Evolutionary conservation across 2,797 vertebrate species (phyloP), one percentile per base, ranked within the genome.

Genomic region (Otolemur crassicaudatus): DNA sequence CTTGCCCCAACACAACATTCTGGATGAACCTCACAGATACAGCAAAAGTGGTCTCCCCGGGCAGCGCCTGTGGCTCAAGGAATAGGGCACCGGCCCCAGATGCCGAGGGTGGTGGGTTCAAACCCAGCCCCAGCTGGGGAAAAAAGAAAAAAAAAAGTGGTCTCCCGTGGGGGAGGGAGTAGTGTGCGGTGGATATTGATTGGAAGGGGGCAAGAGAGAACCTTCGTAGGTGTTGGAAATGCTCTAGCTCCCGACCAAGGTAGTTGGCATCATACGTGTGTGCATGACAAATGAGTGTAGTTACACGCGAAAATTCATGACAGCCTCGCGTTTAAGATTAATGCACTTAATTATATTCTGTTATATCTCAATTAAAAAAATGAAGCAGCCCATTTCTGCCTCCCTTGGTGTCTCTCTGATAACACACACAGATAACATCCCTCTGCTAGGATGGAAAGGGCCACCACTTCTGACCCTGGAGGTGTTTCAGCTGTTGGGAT

Each of bases 401-500:
- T 27, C 29, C n/a, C 87, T 73, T 29, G 17, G 25, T 25, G 43
- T 72, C 67, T 61, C 63, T 81, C 53, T 22, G 58, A 60, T 77
- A 31, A 53, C 16, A n/a, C 1, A 19, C 69, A 70, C 82, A 90
- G 91, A 7, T 10, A 5, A 7, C 79, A 5, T 17, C 37, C 12
- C 75, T 53, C 22, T 49, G 46, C 88, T 76, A 37, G 60, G 69
- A 10, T 61, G 14, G 63, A 85, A 67, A 67, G 22, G 27, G 34
- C 31, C 0, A 0, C 31, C 0, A 0, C 63, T 34, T 58, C 79
- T 63, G 70, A 65, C 22, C 83, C n/a, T 7, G 46, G 49, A 40
- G 87, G 61, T 22, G 9, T 73, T 76, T 95, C 94, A 92, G 67
- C 88, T 9, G 20, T 53, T n/a, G 70, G n/a, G 34, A 53, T 40